Evolutionary conservation across 2,113 vertebrate species (phyloP).

Genomic region (Sminthopsis crassicaudata): DNA sequence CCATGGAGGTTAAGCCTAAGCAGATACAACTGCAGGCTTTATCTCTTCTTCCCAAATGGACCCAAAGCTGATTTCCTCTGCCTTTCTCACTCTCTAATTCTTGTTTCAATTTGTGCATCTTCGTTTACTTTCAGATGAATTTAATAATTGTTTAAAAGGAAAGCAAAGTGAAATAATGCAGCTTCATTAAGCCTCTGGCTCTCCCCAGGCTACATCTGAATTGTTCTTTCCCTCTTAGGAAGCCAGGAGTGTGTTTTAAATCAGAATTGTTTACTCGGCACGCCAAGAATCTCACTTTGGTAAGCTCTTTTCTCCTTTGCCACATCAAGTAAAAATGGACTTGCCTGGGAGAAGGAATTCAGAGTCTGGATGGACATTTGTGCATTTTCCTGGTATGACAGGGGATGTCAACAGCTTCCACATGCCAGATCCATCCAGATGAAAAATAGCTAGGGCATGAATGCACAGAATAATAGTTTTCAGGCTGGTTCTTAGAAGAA

Average conservation of each 20-base stretch:
- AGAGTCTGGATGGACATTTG: not conserved
- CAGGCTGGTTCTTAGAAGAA: not conserved
- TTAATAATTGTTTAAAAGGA: conserved; percentile 18
- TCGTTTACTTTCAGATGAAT: conserved; percentile 50
- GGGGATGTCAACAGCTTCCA: not conserved
- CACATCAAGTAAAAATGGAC: not conserved
- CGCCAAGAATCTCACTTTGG: conserved; percentile 21
- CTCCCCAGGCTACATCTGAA: not conserved
- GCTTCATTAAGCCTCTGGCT: not conserved
- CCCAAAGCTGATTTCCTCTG: not conserved
- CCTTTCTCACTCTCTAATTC: not conserved
- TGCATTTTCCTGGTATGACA: not conserved
- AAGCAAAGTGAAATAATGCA: not conserved
- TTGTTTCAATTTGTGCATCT: conserved; percentile 34
- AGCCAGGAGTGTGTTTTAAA: conserved; percentile 29
- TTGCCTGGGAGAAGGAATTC: not conserved
- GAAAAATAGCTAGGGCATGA: not conserved
- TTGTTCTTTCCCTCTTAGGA: not conserved
- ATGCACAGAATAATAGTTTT: not conserved
- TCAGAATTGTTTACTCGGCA: not conserved
- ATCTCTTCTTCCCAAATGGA: fast-evolving
- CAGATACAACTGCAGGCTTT: not conserved
- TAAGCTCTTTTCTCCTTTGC: not conserved
- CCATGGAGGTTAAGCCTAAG: not conserved
- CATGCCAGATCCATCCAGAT: not conserved